phyloP scores from a whole-genome alignment of 2,113 vertebrate species.

The Mionectes macconnelli region DNA sequence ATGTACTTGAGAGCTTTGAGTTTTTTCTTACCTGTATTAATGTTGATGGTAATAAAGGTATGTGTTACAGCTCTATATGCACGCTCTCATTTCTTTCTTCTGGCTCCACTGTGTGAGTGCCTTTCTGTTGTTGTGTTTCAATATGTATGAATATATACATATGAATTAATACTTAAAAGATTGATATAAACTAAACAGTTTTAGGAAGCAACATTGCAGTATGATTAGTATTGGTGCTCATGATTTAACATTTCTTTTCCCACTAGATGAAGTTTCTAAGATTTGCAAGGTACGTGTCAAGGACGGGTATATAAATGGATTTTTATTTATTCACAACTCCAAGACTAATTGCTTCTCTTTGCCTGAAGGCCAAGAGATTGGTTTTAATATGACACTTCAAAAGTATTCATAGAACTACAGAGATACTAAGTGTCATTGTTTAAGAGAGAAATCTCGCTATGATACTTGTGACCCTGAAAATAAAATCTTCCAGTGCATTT shows the following conservation, averaged over 20 bases:
- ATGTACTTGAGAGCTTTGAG: constrained; percentile 11
- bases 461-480: constrained; percentile 80
- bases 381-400: constrained; percentile 89
- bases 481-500: constrained; percentile 71
- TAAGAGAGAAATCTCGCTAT: constrained; percentile 77
- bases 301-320: constrained; percentile 86
- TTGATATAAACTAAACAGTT: constrained; percentile 67
- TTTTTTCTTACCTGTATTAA: not conserved
- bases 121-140: constrained; percentile 67
- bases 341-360: constrained; percentile 88
- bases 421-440: constrained; percentile 85
- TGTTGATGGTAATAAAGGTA: constrained; percentile 15
- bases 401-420: constrained; percentile 83
- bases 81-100: constrained; percentile 18
- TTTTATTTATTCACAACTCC: constrained; percentile 89
- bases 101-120: not conserved
- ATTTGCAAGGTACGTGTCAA: constrained; percentile 87
- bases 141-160: constrained; percentile 77
- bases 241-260: constrained; percentile 81
- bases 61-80: not conserved
- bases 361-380: constrained; percentile 84
- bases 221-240: constrained; percentile 74
- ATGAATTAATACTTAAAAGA: constrained; percentile 79
- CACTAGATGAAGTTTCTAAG: constrained; percentile 86
- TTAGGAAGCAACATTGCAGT: constrained; percentile 60